Percentiles rank a stretch among this genome's conserved stretches.
phyloP scores from a whole-genome alignment of 2,888 invertebrate genomes.

The Polymixis lichenea region DNA sequence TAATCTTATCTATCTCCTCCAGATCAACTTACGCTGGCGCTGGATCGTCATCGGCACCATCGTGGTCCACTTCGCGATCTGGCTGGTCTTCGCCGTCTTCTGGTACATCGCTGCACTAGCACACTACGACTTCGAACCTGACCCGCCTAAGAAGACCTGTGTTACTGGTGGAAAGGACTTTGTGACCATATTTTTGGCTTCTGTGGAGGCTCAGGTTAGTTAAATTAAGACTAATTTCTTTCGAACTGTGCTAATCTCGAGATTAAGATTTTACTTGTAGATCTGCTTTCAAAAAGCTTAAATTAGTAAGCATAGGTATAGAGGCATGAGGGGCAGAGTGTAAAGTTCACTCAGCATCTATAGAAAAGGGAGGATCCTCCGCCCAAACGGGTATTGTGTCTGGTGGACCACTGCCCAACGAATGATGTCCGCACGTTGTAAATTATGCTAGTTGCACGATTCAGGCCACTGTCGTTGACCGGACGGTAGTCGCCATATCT shows the following conservation, averaged over 20 bases:
- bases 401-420: no score
- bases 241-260: not conserved
- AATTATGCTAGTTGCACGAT: no score
- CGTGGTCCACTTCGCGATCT: constrained; percentile 86
- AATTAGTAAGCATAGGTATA: not conserved
- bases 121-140: constrained; percentile 87
- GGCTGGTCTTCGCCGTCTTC: constrained; percentile 87
- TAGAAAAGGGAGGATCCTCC: no score
- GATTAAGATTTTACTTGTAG: not conserved
- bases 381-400: no score
- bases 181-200: constrained; percentile 86
- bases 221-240: no score
- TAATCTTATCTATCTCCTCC: not conserved
- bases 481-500: no score
- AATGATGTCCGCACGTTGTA: no score
- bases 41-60: constrained; percentile 88
- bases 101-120: constrained; percentile 87
- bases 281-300: no score
- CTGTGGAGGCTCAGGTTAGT: constrained; percentile 87
- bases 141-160: constrained; percentile 83
- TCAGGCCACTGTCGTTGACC: not conserved
- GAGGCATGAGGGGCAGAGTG: no score
- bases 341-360: no score
- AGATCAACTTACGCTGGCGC: constrained; percentile 88
- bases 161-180: constrained; percentile 87